These are phyloP conservation scores for Julus scandinavius DNA, from an alignment of 2,888 invertebrate genomes.

Conservation along the genomic window DNA sequence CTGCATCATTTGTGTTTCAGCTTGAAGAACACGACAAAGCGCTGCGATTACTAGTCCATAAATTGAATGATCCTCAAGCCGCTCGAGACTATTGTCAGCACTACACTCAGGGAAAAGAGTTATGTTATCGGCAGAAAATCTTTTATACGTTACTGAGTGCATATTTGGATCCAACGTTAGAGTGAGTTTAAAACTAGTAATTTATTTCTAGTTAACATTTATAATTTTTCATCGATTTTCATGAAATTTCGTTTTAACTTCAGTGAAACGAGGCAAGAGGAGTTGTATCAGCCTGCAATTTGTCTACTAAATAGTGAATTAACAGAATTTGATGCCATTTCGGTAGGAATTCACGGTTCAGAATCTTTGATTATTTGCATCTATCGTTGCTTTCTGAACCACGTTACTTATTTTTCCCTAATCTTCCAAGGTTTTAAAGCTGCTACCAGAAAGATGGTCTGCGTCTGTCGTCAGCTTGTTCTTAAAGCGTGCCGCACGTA, in stretches of 20 bases:
- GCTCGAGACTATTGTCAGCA: constrained; percentile 69
- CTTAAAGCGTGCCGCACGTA: constrained; percentile 65
- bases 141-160: constrained; percentile 67
- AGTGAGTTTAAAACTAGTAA: constrained; percentile 61
- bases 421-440: constrained; percentile 61
- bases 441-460: constrained; percentile 68
- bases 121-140: constrained; percentile 64
- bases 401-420: constrained; percentile 39
- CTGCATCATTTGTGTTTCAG: no score
- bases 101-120: constrained; percentile 64
- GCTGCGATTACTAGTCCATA: constrained; percentile 68
- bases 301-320: constrained; percentile 67
- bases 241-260: not conserved
- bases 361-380: no score
- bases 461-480: constrained; percentile 67
- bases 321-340: constrained; percentile 68
- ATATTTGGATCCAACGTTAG: constrained; percentile 66
- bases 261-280: constrained; percentile 61
- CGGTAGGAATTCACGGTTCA: constrained; percentile 61
- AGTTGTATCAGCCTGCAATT: constrained; percentile 66
- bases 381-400: no score
- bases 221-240: not conserved
- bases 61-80: constrained; percentile 68
- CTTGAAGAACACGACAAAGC: constrained; percentile 70
- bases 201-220: not conserved